phyloP scores from a whole-genome alignment of 2,797 vertebrate species.

The Mormyrops attenuatus region DNA sequence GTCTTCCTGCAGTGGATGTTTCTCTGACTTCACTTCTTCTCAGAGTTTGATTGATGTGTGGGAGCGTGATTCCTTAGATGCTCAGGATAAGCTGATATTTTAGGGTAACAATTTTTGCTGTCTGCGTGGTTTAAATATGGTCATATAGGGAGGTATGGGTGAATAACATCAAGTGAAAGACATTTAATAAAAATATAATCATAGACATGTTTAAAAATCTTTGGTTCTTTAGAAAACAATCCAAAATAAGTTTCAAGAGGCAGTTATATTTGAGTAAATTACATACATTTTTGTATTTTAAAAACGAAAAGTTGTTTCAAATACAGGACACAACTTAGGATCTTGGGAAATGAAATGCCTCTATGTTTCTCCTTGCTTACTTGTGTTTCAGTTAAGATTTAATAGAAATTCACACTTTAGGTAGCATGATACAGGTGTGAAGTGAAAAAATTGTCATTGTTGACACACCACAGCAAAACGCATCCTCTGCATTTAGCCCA shows the following conservation, averaged over 20 bases:
- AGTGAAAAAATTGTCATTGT: not conserved
- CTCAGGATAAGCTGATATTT: not conserved
- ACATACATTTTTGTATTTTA: not conserved
- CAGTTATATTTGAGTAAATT: not conserved
- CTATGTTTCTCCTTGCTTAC: not conserved
- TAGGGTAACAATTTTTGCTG: not conserved
- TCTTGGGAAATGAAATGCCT: not conserved
- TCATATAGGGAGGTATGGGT: not conserved
- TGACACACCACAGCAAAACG: not conserved
- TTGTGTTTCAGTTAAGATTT: not conserved
- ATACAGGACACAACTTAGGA: not conserved
- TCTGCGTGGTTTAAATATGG: not conserved
- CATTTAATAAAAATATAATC: not conserved
- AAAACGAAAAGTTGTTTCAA: not conserved
- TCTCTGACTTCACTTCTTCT: not conserved
- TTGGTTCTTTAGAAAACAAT: not conserved
- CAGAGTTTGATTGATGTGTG: not conserved
- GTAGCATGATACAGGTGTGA: not conserved
- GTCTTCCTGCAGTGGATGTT: not conserved
- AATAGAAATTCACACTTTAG: not conserved
- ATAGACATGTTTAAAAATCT: not conserved
- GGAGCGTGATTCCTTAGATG: not conserved
- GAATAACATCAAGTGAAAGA: not conserved
- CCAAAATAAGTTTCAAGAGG: not conserved
- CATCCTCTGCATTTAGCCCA: not conserved